phyloP scores from a whole-genome alignment of 2,797 vertebrate species.

The Rhinophrynus dorsalis region DNA sequence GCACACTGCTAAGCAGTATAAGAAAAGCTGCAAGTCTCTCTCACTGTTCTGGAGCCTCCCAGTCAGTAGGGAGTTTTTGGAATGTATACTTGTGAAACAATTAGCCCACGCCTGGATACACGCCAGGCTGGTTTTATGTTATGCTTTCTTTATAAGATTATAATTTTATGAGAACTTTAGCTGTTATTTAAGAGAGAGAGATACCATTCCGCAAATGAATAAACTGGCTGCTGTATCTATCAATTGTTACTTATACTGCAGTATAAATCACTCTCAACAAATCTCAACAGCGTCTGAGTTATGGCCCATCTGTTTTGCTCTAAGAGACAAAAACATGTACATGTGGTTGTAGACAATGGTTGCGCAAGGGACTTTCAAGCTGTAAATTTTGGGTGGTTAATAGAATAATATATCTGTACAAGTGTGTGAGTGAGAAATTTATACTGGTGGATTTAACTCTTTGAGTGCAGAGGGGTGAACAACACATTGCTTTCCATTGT shows the following conservation, averaged over 20 bases:
- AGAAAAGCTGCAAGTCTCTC: conserved; percentile 16
- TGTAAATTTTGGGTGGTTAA: conserved; percentile 54
- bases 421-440: conserved; percentile 3
- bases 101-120: conserved; percentile 44
- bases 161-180: conserved; percentile 56
- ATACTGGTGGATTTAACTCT: conserved; percentile 7
- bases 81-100: conserved; percentile 55
- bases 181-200: conserved; percentile 51
- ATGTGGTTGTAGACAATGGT: conserved; percentile 60
- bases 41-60: conserved; percentile 57
- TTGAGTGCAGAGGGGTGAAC: too few species aligned
- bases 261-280: conserved; percentile 66
- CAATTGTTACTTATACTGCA: conserved; percentile 57
- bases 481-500: too few species aligned
- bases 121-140: conserved; percentile 52
- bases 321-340: conserved; percentile 58
- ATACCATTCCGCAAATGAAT: conserved; percentile 46
- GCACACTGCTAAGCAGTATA: not conserved
- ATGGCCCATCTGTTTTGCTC: conserved; percentile 66
- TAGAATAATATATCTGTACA: conserved; percentile 25
- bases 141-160: conserved; percentile 51
- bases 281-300: conserved; percentile 63
- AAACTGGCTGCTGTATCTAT: conserved; percentile 56
- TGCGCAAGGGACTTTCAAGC: conserved; percentile 58
- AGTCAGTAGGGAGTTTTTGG: conserved; percentile 61